Base-by-base conservation (phyloP, 2,113 vertebrate genomes). In the Ptychochromis oligacanthus region DNA sequence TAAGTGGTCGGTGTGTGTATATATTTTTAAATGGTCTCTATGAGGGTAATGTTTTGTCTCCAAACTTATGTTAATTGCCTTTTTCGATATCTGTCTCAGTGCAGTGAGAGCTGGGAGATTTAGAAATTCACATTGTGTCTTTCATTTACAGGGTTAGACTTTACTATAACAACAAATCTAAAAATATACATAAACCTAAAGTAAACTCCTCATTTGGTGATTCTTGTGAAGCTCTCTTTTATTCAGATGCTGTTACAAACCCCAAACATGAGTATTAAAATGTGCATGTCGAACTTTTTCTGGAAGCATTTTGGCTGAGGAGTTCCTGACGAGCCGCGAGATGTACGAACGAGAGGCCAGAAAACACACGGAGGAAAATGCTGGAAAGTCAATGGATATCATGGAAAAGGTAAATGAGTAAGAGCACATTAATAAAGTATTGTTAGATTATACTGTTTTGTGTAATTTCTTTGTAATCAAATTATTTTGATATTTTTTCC, bases 261-360 rank as follows among this genome's bases (percentile, higher is more conserved):
- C 10, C 43, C 43, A 72, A 26, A 72, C 0, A 52, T 14, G 43
- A 72, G 49, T 72, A 31, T 11, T 52, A 52, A 72, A 11, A 72
- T 31, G 49, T 56, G 5, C 20, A 20, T 20, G 6, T 43, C 57
- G 1, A 9, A 7, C n/a, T 54, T 49, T 8, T 79, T 0, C 1
- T 64, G 4, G 4, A 78, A 95, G 94, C 84, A 81, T 95, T 74
- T 81, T 95, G 82, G 94, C 94, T 1, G 93, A 94, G n/a, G 90
- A 94, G 54, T 95, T 86, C 77, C 20, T 91, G 80, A 85, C 84
- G 0, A 93, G 31, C 58, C 24, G 55, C 2, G 74, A 87, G 9
- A 75, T 31, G 4, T 95, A 95, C 4, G 20, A 89, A 0, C 79
- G 20, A 72, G 77, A 93, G 38, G 94, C 93, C 26, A 86, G 78